Conservation (phyloP, 2,797 vertebrate genomes). For the Kryptopterus vitreolus region DNA sequence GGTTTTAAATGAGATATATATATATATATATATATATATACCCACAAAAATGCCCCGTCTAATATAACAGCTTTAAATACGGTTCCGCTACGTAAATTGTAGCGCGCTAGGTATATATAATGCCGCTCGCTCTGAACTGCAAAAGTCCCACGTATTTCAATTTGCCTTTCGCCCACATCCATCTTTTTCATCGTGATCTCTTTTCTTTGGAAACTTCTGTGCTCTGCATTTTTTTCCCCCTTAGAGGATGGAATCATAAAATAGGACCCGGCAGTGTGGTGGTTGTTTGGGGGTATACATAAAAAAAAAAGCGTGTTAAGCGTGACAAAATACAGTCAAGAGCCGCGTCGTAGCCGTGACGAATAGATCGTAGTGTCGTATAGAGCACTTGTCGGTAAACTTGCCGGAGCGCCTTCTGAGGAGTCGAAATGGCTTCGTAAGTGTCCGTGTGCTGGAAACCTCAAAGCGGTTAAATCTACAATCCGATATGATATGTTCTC, state of each 20-base stretch:
- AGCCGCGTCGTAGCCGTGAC: slow-evolving; percentile 18
- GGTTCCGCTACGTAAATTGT: background rate
- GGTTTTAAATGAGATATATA: background rate
- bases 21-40: background rate
- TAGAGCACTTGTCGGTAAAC: slow-evolving; percentile 20
- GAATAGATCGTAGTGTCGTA: background rate
- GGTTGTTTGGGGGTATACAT: too few species aligned
- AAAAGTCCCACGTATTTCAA: background rate
- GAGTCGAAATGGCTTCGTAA: background rate
- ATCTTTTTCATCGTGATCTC: background rate
- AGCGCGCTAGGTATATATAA: background rate
- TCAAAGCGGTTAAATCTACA: too few species aligned
- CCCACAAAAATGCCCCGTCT: too few species aligned
- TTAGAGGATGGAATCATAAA: background rate
- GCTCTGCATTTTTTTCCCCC: background rate
- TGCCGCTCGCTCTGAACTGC: background rate
- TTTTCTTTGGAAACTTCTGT: background rate
- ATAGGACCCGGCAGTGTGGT: background rate
- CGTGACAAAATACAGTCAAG: slow-evolving; percentile 21
- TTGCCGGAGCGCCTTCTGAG: slow-evolving; percentile 1
- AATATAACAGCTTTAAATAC: background rate
- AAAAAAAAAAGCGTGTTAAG: slow-evolving; percentile 15
- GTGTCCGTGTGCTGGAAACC: background rate
- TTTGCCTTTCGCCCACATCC: slow-evolving; percentile 16
- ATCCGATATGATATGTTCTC: too few species aligned